These are phyloP conservation scores for Omphaloscelis lunosa DNA, from an alignment of 2,888 invertebrate species.

Conservation along the genomic window DNA sequence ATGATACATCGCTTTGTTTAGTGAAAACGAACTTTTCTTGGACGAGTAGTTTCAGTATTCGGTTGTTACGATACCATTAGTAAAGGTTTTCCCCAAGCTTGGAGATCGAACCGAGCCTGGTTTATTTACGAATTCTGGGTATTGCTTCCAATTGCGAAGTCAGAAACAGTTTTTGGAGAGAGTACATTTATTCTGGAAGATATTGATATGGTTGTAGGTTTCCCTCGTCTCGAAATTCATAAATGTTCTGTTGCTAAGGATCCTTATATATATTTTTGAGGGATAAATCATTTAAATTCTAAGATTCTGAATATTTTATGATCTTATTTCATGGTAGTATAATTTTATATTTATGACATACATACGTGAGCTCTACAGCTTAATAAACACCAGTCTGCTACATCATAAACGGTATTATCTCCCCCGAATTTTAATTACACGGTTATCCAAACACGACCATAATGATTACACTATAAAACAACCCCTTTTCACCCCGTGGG, in stretches of 20 bases:
- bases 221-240: not conserved
- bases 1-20: slow-evolving; percentile 49
- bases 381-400: slow-evolving; percentile 38
- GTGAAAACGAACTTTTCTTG: not conserved
- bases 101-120: slow-evolving; percentile 3
- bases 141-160: slow-evolving; percentile 32
- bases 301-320: slow-evolving; percentile 1
- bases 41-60: not conserved
- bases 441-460: slow-evolving; percentile 42
- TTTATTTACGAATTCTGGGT: slow-evolving; percentile 45
- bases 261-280: not conserved
- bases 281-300: not conserved
- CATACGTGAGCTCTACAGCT: slow-evolving; percentile 10
- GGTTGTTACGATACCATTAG: slow-evolving; percentile 4
- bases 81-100: slow-evolving; percentile 14
- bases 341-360: slow-evolving; percentile 9
- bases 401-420: slow-evolving; percentile 41
- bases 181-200: slow-evolving; percentile 13
- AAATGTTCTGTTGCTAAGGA: not conserved
- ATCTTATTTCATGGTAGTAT: not conserved
- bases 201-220: slow-evolving; percentile 8
- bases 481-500: slow-evolving; percentile 55
- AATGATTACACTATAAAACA: slow-evolving; percentile 64
- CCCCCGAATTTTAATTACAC: slow-evolving; percentile 51
- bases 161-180: slow-evolving; percentile 30